Evolutionary conservation across 2,888 invertebrate genomes (phyloP), one percentile per base, ranked within the genome.

Genomic region (Biston stratarius): DNA sequence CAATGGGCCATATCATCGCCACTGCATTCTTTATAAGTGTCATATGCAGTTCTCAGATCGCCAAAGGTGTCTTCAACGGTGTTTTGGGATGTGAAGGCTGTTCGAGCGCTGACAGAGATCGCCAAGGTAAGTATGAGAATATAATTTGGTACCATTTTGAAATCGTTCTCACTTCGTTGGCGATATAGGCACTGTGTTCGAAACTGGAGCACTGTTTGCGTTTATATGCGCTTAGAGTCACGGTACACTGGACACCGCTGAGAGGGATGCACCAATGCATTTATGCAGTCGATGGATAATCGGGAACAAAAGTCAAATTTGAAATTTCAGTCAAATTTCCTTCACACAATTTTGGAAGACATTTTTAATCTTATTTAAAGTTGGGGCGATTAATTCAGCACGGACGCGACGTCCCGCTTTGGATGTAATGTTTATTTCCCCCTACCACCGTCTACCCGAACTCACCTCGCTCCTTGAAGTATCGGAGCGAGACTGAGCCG

Each of bases 1-100:
- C 97, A 98, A 68, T 96, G 95, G 5, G 96, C 94, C 40, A 96
- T 85, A 74, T 96, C 96, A 70, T 95, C 91, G 61, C 95, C 95
- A 68, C 96, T 94, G 91, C 97, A 97, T 79, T 97, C 97, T 86
- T 96, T 96, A 89, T 97, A 97, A 72, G 97, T 95, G 84, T 97
- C 96, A 81, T 96, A 97, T 73, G 97, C 95, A 79, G 96, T 95
- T 77, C 96, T 95, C 7, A 97, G 88, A 78, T 97, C 97, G 72
- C 96, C 95, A 72, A 96, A 89, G 73, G 95, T 85, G 12, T 83
- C 89, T 76, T 93, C 89, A 77, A 88, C 83, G 78, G 84, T 88
- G 79, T 92, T 95, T 74, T 94, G 94, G 73, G 87, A 87, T 34
- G 92, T 88, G 72, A 87, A 84, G 2, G 95, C 93, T 64, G 95